These are phyloP conservation scores for Dascyllus trimaculatus DNA, from an alignment of 2,113 vertebrate species.

Conservation along the genomic window DNA sequence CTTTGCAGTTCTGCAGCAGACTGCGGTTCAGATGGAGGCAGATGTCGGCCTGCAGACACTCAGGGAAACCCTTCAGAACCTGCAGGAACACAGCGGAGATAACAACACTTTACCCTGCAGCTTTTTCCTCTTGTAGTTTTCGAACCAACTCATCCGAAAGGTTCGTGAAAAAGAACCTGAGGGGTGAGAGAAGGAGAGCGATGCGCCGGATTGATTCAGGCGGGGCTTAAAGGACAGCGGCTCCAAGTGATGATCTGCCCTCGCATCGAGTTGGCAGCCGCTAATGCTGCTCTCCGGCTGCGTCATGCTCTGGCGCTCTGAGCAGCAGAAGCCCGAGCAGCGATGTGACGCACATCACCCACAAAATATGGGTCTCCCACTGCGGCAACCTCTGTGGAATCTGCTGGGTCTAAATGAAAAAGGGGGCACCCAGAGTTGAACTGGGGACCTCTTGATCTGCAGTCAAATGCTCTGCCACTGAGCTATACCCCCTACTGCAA, in stretches of 20 bases:
- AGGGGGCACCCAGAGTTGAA: slow-evolving; percentile 83
- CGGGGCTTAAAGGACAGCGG: slow-evolving; percentile 10
- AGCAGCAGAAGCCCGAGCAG: background rate
- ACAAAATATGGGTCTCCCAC: background rate
- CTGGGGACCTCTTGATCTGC: slow-evolving; percentile 86
- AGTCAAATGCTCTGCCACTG: slow-evolving; percentile 88
- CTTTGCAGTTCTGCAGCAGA: slow-evolving; percentile 94
- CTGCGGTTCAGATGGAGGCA: slow-evolving; percentile 97
- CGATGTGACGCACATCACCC: slow-evolving; percentile 33
- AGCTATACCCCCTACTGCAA: slow-evolving; percentile 54
- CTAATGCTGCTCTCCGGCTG: slow-evolving; percentile 27
- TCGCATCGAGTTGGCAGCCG: slow-evolving; percentile 63
- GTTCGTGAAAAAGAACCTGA: background rate
- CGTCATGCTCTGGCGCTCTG: slow-evolving; percentile 18
- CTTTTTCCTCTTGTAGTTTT: too few species aligned
- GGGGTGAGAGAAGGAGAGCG: slow-evolving; percentile 11
- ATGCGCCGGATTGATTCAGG: slow-evolving; percentile 17
- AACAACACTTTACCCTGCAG: too few species aligned
- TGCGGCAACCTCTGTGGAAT: too few species aligned
- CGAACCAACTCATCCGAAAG: background rate
- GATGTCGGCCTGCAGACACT: slow-evolving; percentile 98
- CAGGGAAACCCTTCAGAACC: slow-evolving; percentile 98
- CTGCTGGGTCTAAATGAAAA: background rate
- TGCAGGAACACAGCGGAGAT: slow-evolving; percentile 70
- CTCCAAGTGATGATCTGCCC: slow-evolving; percentile 50